Conservation (phyloP, 1,140 invertebrate species). For the Lethrus apterus region DNA sequence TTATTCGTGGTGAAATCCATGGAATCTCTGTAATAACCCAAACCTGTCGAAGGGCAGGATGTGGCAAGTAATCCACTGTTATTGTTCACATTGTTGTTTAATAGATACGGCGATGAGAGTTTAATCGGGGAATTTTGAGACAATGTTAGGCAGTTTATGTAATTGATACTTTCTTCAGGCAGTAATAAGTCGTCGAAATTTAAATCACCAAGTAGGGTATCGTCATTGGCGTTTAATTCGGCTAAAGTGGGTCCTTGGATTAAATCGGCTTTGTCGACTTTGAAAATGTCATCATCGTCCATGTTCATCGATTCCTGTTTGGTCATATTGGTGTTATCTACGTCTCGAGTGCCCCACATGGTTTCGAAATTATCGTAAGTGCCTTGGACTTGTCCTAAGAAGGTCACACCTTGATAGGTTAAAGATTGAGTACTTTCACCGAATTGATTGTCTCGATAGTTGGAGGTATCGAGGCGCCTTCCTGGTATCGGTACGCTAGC, state of each 20-base stretch:
- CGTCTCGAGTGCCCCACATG: constrained; percentile 29
- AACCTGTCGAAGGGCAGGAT: constrained; percentile 35
- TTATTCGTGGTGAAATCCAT: constrained; percentile 11
- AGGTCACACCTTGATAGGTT: constrained; percentile 39
- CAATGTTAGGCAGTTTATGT: background rate
- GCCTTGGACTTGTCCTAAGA: constrained; percentile 37
- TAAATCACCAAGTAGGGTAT: constrained; percentile 70
- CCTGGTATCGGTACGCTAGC: constrained; percentile 54
- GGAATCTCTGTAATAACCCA: constrained; percentile 35
- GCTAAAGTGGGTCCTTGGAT: constrained; percentile 76
- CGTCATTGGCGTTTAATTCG: constrained; percentile 79
- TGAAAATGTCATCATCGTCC: constrained; percentile 84
- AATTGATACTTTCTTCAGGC: constrained; percentile 50
- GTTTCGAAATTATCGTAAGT: constrained; percentile 38
- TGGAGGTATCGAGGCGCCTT: constrained; percentile 36
- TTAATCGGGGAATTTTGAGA: constrained; percentile 16
- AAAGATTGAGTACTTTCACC: constrained; percentile 27
- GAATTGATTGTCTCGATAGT: constrained; percentile 22
- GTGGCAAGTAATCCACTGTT: constrained; percentile 28
- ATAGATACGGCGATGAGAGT: constrained; percentile 4
- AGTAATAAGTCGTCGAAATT: constrained; percentile 79
- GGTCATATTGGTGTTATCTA: constrained; percentile 30
- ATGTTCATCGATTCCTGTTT: constrained; percentile 58
- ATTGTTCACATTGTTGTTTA: constrained; percentile 19
- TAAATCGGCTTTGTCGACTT: constrained; percentile 80